phyloP scores from a whole-genome alignment of 2,888 invertebrate genomes.

The Macaria notata region DNA sequence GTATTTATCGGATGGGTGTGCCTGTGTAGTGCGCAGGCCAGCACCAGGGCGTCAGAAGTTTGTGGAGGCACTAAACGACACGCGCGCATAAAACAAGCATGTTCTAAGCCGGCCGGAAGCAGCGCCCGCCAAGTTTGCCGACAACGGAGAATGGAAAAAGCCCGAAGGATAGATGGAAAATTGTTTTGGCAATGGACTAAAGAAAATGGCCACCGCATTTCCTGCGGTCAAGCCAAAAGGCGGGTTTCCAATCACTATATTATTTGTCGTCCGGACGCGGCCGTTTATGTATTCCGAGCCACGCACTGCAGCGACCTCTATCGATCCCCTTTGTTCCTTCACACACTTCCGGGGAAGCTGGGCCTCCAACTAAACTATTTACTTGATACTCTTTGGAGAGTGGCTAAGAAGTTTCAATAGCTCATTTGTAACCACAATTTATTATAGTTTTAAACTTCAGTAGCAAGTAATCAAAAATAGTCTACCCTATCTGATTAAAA shows the following conservation, averaged over 20 bases:
- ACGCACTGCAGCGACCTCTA: constrained; percentile 16
- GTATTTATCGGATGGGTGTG: constrained; percentile 21
- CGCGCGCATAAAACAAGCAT: constrained; percentile 53
- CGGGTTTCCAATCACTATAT: constrained; percentile 63
- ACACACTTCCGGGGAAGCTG: too few relatives aligned
- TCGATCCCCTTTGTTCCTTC: constrained; percentile 25
- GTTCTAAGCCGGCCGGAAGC: constrained; percentile 60
- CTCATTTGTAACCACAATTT: too few relatives aligned
- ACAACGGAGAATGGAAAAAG: constrained; percentile 70
- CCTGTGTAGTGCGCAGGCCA: not conserved
- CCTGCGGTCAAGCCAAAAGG: constrained; percentile 56
- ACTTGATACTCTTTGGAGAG: too few relatives aligned
- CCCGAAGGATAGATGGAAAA: constrained; percentile 69
- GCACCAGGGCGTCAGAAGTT: constrained; percentile 32
- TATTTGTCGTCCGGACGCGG: constrained; percentile 44
- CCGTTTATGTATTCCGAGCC: constrained; percentile 62
- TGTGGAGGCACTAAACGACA: constrained; percentile 40
- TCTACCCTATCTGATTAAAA: too few relatives aligned
- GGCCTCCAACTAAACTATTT: too few relatives aligned
- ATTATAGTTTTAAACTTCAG: too few relatives aligned
- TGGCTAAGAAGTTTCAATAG: too few relatives aligned
- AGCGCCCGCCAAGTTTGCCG: constrained; percentile 61
- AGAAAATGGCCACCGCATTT: constrained; percentile 71
- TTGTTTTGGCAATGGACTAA: constrained; percentile 77
- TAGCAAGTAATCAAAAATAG: too few relatives aligned